Evolutionary conservation across 2,888 invertebrate genomes (phyloP), one percentile per base, ranked within the genome.

Genomic region (Lamproptera curius): DNA sequence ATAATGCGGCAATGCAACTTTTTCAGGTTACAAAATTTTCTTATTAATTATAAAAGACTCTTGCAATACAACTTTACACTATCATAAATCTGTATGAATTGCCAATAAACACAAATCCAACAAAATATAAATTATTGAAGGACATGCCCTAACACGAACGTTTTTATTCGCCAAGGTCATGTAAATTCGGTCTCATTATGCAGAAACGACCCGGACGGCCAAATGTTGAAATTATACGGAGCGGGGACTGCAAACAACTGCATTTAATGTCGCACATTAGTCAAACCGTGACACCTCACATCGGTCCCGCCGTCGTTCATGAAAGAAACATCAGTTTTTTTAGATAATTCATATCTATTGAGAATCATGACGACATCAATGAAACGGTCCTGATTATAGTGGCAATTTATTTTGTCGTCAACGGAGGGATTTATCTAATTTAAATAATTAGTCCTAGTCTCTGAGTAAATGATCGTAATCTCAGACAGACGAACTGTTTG

Each of bases 281-380:
- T 82, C 76, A 79, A 64, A 54, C 16, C 15, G 26, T 35, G 23
- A 51, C 54, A 56, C 46, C 59, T 38, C 55, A 66, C 73, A 70
- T 73, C 67, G 70, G 69, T 69, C 68, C 70, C 56, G 59, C 65
- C 69, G 67, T 68, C 58, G 55, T 59, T 64, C 67, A 79, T 82
- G 76, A 75, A 78, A 79, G 53, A 68, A 57, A 67, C 70, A 77
- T 65, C 28, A 54, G 55, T 49, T 69, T 70, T 71, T 69, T 55
- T 58, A 59, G 58, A 55, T 64, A 56, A 58, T 65, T 64, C 64
- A 57, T 53, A 63, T 63, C 59, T 57, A 23, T 54, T 61, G 51
- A 36, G 80, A 70, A 80, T 81, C 79, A 79, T 75, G 70, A 70
- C 68, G 63, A 63, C 73, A 82, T 83, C 71, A 75, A 79, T 82